Evolutionary conservation across 2,888 invertebrate species (phyloP), one percentile per base, ranked within the genome.

Genomic region (Parascotia fuliginaria): DNA sequence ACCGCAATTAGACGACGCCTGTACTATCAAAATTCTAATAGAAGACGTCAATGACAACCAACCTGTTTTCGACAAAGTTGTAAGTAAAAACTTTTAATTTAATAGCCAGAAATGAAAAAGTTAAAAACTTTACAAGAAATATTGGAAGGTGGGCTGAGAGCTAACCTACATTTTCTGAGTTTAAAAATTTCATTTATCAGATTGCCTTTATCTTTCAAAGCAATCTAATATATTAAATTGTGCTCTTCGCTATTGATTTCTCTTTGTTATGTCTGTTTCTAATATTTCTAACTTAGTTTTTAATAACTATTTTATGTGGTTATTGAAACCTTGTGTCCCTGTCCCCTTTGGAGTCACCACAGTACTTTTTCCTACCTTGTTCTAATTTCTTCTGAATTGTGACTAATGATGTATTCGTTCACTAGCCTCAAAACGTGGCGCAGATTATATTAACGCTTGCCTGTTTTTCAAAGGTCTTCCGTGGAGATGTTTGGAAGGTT

Each of bases 21-120:
- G 99, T 86, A 98, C 98, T 3, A 97, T 99, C 81, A 97, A 96
- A 92, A 96, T 98, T 45, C 95, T 95, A 58, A 96, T 98, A 60
- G 95, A 95, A 75, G 99, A 99, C 87, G 95, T 97, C 77, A 99
- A 99, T 89, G 99, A 99, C 84, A 98, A 98, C 79, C 92, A 88
- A 11, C 96, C 96, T 3, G 94, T 95, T 66, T 96, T 96, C 87
- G 96, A 96, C 81, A 95, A 95, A 95, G 94, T 94, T 87, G 96
- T 96, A 87, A 93, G 95, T 94, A 77, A 68, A 76, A 69, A 39
- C 19, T 48, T 40, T 42, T n/a, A 12, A 42, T 34, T 9, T 12
- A 32, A 22, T 22, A 28, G 1, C 13, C 28, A 1, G 2, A 19
- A 37, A 15, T 24, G 5, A 24, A 36, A 27, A 31, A 45, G 14